Base-by-base conservation (phyloP, 1,140 invertebrate species). In the Hypothenemus hampei region DNA sequence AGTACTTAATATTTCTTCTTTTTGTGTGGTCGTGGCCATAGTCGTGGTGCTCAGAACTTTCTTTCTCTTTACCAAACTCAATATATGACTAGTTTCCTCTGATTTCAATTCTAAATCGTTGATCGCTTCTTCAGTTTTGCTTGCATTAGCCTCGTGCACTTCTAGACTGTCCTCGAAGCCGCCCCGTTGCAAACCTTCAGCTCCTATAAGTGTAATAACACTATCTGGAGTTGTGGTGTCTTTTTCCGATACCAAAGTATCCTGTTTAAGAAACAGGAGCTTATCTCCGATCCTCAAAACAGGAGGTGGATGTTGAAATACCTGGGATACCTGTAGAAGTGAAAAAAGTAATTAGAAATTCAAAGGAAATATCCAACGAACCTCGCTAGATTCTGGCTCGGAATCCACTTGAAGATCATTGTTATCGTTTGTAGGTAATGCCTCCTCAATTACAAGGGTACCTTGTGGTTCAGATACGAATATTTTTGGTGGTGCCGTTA, bases 181-280 rank as follows among this genome's bases (percentile, higher is more conserved):
- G 40, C 68, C 69, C 36, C 69, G 59, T 62, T 73, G 70, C 6
- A 73, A 58, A 16, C 71, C 71, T 65, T 73, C 72, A 18, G 72
- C 72, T 23, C 72, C 72, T 22, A 73, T 68, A 13, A 73, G 63
- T 31, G 71, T 73, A 20, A 73, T 71, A 11, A 73, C 64, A 4
- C 69, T 63, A 3, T 63, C 53, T 4, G 72, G 71, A 29, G 63
- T 73, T 23, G 64, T 67, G 3, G 59, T 55, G 47, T 67, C 64
- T 52, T 71, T 70, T 55, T 69, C 66, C 3, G 63, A 61, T 8
- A 71, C 62, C 7, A 70, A 51, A 55, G 68, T 64, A n/a, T 65
- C 70, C 49, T 67, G 62, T 48, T 71, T 68, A 5, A 73, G 56
- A 45, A 65, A 69, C 1, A 73, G 43, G n/a, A 73, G 50, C 49